Evolutionary conservation across 2,888 invertebrate genomes (phyloP).

Genomic region (Lasiommata megera): DNA sequence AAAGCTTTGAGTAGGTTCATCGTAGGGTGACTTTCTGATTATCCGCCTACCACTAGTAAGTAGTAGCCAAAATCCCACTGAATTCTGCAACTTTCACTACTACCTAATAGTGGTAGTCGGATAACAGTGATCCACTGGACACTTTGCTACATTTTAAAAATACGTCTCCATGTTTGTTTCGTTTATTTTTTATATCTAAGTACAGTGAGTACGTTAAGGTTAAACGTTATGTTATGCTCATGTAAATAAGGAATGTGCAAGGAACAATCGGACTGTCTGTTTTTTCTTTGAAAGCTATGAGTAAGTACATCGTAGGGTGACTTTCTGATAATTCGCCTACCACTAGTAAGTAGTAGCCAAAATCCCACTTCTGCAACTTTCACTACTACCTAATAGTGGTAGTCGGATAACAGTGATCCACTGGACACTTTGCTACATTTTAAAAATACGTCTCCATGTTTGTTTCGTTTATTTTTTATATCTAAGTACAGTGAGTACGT

Average conservation of each 20-base stretch:
- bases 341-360: no score
- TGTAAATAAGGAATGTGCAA: background rate
- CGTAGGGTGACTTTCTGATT: no score
- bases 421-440: constrained; percentile 4
- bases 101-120: no score
- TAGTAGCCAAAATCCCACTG: constrained; percentile 23
- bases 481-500: background rate
- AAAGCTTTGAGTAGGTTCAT: no score
- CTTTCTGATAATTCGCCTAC: no score
- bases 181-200: background rate
- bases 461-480: background rate
- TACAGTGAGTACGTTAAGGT: background rate
- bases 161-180: background rate
- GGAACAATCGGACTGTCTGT: no score
- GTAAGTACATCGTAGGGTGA: no score
- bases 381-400: background rate
- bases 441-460: background rate
- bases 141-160: constrained; percentile 9
- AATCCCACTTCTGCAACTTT: constrained; percentile 18
- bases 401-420: background rate
- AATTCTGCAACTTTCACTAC: background rate
- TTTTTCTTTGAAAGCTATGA: no score
- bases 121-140: background rate
- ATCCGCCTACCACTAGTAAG: no score
- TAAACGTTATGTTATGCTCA: background rate